Percentiles rank a stretch among this genome's conserved stretches.
These are phyloP conservation scores for Teleogryllus occipitalis DNA, from an alignment of 1,140 invertebrate genomes.

Conservation along the genomic window DNA sequence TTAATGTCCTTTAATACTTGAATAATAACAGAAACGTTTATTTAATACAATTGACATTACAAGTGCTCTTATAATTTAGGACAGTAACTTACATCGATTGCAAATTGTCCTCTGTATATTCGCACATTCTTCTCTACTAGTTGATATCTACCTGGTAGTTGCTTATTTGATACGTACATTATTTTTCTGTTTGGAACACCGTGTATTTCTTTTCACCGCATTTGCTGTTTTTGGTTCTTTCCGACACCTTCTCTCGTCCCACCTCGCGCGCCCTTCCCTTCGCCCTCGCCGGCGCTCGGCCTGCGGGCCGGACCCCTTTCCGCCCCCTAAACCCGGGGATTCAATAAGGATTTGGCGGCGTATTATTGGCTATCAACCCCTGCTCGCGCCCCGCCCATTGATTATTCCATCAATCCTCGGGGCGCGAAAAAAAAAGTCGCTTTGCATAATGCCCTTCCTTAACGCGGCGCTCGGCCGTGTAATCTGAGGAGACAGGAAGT, in stretches of 20 bases:
- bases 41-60: not conserved
- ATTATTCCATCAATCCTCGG: too few species aligned
- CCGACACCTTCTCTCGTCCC: not conserved
- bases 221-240: not conserved
- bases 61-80: not conserved
- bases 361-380: constrained; percentile 1
- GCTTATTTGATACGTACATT: not conserved
- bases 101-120: not conserved
- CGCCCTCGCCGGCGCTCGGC: not conserved
- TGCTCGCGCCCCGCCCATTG: not conserved
- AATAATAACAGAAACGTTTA: not conserved
- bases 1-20: not conserved
- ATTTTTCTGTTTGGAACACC: not conserved
- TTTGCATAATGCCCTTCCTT: too few species aligned
- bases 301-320: not conserved
- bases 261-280: not conserved
- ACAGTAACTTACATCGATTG: not conserved
- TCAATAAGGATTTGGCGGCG: not conserved
- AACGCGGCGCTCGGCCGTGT: too few species aligned
- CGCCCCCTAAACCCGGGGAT: not conserved
- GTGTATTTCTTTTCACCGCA: not conserved
- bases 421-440: too few species aligned
- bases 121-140: not conserved
- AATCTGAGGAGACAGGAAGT: too few species aligned
- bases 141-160: not conserved